phyloP scores from a whole-genome alignment of 2,113 vertebrate genomes.

The Budorcas taxicolor region DNA sequence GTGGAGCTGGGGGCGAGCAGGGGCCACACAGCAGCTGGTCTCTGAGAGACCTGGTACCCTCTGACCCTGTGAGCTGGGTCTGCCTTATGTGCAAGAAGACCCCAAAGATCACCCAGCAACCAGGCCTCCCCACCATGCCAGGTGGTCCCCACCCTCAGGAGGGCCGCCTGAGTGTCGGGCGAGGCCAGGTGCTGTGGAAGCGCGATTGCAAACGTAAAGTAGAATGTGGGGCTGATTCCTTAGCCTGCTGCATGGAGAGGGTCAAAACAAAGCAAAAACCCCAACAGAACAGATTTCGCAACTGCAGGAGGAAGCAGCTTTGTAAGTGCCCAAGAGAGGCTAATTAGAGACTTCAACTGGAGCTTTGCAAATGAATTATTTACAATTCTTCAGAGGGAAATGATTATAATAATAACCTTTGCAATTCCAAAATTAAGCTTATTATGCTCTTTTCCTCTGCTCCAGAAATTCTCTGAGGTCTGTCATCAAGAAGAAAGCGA shows the following conservation, averaged over 20 bases:
- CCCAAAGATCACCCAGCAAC: fast-evolving
- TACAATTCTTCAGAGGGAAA: constrained; percentile 53
- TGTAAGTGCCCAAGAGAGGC: background rate
- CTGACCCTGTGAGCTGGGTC: background rate
- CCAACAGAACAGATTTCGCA: background rate
- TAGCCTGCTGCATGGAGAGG: background rate
- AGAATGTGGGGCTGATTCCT: background rate
- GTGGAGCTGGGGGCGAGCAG: background rate
- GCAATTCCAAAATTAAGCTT: background rate
- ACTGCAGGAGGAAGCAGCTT: background rate
- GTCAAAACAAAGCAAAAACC: background rate
- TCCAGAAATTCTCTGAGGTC: constrained; percentile 28
- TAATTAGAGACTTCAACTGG: constrained; percentile 49
- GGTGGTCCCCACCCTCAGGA: fast-evolving
- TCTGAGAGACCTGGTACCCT: fast-evolving
- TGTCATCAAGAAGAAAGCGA: constrained; percentile 43
- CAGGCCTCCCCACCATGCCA: background rate
- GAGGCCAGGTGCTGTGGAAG: fast-evolving
- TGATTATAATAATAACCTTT: constrained; percentile 59
- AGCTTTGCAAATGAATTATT: constrained; percentile 49
- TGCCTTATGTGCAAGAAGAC: too few relatives aligned
- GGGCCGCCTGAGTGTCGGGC: fast-evolving
- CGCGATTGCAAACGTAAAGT: background rate
- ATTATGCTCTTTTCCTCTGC: constrained; percentile 34
- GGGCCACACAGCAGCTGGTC: too few relatives aligned